phyloP scores from a whole-genome alignment of 2,113 vertebrate genomes.

The Crypturellus undulatus region DNA sequence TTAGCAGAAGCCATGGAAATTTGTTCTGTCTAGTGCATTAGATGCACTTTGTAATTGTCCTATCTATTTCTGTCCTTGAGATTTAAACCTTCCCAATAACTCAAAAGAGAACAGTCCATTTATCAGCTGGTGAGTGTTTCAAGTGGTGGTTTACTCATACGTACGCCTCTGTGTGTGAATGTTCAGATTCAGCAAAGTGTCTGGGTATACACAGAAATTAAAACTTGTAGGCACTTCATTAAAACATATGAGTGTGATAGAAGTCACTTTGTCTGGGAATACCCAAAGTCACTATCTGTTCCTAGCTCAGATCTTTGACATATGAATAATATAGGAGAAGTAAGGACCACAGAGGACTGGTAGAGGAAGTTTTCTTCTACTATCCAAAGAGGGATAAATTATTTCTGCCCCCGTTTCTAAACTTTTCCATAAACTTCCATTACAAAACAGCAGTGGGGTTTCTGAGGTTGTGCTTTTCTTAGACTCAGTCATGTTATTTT shows the following conservation, averaged over 20 bases:
- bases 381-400: background rate
- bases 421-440: background rate
- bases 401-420: background rate
- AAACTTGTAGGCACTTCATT: background rate
- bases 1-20: background rate
- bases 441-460: background rate
- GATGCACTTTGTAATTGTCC: background rate
- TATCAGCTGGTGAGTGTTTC: background rate
- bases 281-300: background rate
- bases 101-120: background rate
- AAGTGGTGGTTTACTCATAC: background rate
- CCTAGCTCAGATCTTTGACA: background rate
- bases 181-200: background rate
- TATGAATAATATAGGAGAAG: background rate
- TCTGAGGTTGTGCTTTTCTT: slow-evolving; percentile 25
- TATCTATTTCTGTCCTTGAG: background rate
- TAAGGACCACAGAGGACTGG: background rate
- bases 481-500: slow-evolving; percentile 12
- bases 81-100: background rate
- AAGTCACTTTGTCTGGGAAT: background rate
- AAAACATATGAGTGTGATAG: background rate
- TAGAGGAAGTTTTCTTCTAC: background rate
- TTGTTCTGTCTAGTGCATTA: background rate
- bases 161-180: background rate
- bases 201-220: background rate